phyloP scores from a whole-genome alignment of 2,888 invertebrate genomes.

The Zootermopsis nevadensis region DNA sequence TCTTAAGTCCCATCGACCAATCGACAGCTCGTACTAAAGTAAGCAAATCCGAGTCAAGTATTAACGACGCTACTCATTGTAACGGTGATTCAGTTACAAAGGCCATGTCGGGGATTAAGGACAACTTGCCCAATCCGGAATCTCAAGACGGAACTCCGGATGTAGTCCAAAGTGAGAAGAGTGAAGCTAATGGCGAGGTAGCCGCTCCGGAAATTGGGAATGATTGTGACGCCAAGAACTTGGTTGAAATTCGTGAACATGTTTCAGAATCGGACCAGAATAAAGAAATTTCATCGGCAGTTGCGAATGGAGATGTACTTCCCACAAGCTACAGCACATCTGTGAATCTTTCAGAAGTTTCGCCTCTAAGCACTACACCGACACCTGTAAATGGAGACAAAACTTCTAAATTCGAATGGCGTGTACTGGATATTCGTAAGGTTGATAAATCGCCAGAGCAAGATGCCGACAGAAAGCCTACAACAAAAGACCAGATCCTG shows the following conservation, averaged over 20 bases:
- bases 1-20: background rate
- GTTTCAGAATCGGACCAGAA: too few species aligned
- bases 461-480: background rate
- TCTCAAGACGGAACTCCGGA: background rate
- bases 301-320: too few species aligned
- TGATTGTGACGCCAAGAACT: too few species aligned
- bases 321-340: too few species aligned
- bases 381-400: background rate
- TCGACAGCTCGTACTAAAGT: background rate
- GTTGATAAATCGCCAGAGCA: background rate
- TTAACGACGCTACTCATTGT: background rate
- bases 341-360: too few species aligned
- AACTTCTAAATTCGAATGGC: background rate
- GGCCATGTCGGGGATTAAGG: background rate
- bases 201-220: too few species aligned
- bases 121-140: background rate
- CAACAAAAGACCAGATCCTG: conserved; percentile 35
- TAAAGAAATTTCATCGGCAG: too few species aligned
- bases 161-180: background rate
- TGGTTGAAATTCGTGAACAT: too few species aligned
- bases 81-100: background rate
- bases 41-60: background rate
- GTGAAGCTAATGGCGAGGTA: too few species aligned
- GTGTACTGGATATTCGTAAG: background rate
- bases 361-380: background rate